Percentiles rank a stretch among this genome's conserved stretches.
These are phyloP conservation scores for Diplodus sargus DNA, from an alignment of 2,797 vertebrate species.

Conservation along the genomic window DNA sequence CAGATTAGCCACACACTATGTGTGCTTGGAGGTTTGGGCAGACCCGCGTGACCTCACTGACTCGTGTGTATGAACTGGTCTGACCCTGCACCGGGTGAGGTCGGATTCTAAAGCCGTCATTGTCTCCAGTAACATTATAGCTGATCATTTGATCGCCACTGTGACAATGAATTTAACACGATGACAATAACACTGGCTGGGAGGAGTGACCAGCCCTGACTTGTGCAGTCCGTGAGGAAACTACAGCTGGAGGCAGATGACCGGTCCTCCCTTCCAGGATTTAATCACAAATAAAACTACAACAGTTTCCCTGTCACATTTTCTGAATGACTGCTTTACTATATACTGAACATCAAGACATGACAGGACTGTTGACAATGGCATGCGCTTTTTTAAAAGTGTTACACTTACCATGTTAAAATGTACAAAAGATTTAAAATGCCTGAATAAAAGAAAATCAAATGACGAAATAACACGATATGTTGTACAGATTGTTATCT, in stretches of 20 bases:
- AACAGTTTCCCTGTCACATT: background rate
- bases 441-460: too few species aligned
- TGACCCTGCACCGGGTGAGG: slow-evolving; percentile 14
- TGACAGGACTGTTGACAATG: background rate
- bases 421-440: too few species aligned
- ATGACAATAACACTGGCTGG: background rate
- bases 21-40: background rate
- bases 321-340: background rate
- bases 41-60: background rate
- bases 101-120: slow-evolving; percentile 11
- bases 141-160: slow-evolving; percentile 8
- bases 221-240: background rate
- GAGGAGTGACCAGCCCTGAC: background rate
- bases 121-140: slow-evolving; percentile 30
- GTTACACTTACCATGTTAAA: too few species aligned
- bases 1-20: background rate
- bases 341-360: background rate
- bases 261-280: background rate
- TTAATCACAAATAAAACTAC: background rate
- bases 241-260: background rate
- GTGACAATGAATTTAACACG: slow-evolving; percentile 24
- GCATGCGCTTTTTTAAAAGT: too few species aligned
- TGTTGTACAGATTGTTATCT: too few species aligned
- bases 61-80: background rate
- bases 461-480: too few species aligned